Conservation (phyloP, 2,113 vertebrate species). For the Nettapus auritus region DNA sequence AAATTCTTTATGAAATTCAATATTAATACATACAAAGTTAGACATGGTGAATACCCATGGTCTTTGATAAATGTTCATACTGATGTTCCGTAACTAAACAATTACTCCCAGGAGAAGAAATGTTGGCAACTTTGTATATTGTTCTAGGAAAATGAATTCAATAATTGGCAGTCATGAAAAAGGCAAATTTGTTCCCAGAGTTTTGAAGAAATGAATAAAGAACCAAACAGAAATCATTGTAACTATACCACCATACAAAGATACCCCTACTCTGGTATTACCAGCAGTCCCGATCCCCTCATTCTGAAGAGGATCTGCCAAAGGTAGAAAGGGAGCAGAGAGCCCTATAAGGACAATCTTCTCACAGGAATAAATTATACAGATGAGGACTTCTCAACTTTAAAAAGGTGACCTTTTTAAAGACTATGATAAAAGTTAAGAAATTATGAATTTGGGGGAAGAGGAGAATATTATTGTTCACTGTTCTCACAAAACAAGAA, state of each 20-base stretch:
- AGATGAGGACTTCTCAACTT: not conserved
- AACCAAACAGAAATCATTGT: not conserved
- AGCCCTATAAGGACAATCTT: not conserved
- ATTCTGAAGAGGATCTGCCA: not conserved
- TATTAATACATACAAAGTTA: not conserved
- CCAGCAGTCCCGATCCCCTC: not conserved
- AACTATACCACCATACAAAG: not conserved
- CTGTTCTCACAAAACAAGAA: not conserved
- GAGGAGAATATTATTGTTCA: not conserved
- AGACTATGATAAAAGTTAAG: not conserved
- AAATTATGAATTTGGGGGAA: not conserved
- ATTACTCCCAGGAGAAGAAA: not conserved
- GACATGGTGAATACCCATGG: not conserved
- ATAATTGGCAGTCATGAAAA: not conserved
- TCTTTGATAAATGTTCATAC: not conserved
- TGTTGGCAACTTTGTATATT: not conserved
- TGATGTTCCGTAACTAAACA: not conserved
- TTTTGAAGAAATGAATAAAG: not conserved
- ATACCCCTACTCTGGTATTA: not conserved
- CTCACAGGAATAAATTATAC: not conserved
- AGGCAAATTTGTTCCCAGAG: not conserved
- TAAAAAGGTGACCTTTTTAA: not conserved
- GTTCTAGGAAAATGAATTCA: not conserved
- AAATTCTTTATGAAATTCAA: not conserved
- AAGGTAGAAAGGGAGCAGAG: not conserved